Conservation (phyloP, 2,797 vertebrate genomes). For the Alcedo quadribrachys region DNA sequence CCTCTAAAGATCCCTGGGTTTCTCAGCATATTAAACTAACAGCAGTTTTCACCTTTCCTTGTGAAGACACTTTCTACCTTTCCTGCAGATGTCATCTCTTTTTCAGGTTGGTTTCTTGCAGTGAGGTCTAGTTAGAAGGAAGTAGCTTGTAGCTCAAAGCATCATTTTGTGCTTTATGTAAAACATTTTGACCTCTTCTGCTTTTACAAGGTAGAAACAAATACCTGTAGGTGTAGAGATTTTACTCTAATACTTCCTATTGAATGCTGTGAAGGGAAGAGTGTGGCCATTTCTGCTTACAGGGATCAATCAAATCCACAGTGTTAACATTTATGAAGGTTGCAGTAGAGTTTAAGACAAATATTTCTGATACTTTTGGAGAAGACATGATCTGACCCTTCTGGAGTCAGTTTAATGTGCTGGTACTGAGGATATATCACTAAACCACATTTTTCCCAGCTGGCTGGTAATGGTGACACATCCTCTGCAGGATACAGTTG, state of each 20-base stretch:
- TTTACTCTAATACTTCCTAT: neutral
- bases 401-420: neutral
- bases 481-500: neutral
- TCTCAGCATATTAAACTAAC: neutral
- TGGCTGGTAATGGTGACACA: neutral
- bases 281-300: neutral
- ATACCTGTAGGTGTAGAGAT: neutral
- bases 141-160: neutral
- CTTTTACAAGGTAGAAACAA: neutral
- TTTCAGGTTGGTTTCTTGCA: neutral
- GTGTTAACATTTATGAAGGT: neutral
- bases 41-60: neutral
- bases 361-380: neutral
- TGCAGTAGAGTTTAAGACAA: neutral
- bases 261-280: neutral
- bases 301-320: neutral
- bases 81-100: neutral
- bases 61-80: neutral
- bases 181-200: neutral
- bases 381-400: fast-evolving
- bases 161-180: neutral
- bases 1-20: neutral
- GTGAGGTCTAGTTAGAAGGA: neutral
- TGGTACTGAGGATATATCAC: neutral
- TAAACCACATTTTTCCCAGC: neutral